Evolutionary conservation across 2,797 vertebrate genomes (phyloP), one percentile per base, ranked within the genome.

Genomic region (Balearica regulorum): DNA sequence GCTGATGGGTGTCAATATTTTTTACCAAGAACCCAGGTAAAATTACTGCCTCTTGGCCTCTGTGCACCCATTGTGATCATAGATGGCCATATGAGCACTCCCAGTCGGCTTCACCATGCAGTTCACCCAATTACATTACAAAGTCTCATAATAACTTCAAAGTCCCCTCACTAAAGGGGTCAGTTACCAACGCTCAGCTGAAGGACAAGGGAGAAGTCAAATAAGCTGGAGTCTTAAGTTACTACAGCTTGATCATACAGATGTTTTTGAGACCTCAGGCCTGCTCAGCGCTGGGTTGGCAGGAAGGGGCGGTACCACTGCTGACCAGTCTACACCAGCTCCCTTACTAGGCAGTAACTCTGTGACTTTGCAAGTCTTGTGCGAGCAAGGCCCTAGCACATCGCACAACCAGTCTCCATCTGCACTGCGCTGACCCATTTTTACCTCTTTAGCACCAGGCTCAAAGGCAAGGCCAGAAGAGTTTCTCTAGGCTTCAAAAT

Each of bases 1-100:
- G 37, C 69, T 87, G 65, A 81, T 3, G 13, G 14, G 37, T 7
- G 14, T 13, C 66, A 65, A 31, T 10, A 28, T 31, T 51, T 51
- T 64, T 39, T 49, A 65, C 64, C 61, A 83, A 41, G 29, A 75
- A 41, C 20, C 10, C 57, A 28, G 22, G 19, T 26, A 43, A 90
- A 93, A 64, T 60, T 35, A 35, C 49, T 73, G 68, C 44, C 28
- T 44, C 73, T 75, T 79, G 78, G 39, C 48, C 91, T 55, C 68
- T 29, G 0, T 7, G 19, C 54, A 46, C 21, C 62, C 48, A 0
- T 3, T 39, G 11, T 41, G 64, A 77, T 19, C 57, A 46, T 0
- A 28, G 57, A 31, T 26, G 21, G 55, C 29, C 57, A n/a, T 5
- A 31, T 10, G 39, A 84, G 33, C 35, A 8, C 22, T 51, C 48